Evolutionary conservation across 1,140 invertebrate genomes (phyloP), one percentile per base, ranked within the genome.

Genomic region (Chironomus striatipennis): DNA sequence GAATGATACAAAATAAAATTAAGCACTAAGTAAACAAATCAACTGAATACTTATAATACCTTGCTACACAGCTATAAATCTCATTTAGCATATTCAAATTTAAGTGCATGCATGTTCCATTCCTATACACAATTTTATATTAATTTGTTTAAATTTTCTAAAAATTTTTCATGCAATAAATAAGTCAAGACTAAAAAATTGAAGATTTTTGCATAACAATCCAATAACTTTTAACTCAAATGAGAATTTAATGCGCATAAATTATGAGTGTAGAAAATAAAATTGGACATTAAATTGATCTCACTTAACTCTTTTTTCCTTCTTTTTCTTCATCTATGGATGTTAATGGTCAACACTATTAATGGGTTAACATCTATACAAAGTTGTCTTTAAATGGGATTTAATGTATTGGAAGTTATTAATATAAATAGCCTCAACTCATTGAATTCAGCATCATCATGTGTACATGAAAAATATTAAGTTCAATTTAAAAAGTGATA

Each of bases 331-430:
- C 24, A n/a, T n/a, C 18, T 17, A n/a, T 67, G n/a, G n/a, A n/a
- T n/a, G n/a, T n/a, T n/a, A 2, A 34, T 34, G 65, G 65, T 18
- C 17, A 18, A 18, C 20, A 18, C 65, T 70, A 20, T 70, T 18
- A 70, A 70, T 9, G 9, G 10, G 2, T 57, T 57, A 10, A 57
- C 47, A 57, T 34, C 24, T 2, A n/a, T 2, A 12, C 47, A 57
- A 57, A 3, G 9, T n/a, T 10, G 47, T 1, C 65, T 21, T 8
- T 18, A 70, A 18, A 10, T 9, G 17, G 7, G 65, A 70, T 70
- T 70, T 18, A 70, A 18, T 20, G 65, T 18, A 70, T 20, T 70
- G 65, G 65, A 70, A 70, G 20, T 70, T 70, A 70, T 70, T 70
- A 70, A 70, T 70, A 70, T 70, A 70, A 70, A 70, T 70, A 70